Conservation (phyloP, 2,113 vertebrate species). For the Trichechus manatus region DNA sequence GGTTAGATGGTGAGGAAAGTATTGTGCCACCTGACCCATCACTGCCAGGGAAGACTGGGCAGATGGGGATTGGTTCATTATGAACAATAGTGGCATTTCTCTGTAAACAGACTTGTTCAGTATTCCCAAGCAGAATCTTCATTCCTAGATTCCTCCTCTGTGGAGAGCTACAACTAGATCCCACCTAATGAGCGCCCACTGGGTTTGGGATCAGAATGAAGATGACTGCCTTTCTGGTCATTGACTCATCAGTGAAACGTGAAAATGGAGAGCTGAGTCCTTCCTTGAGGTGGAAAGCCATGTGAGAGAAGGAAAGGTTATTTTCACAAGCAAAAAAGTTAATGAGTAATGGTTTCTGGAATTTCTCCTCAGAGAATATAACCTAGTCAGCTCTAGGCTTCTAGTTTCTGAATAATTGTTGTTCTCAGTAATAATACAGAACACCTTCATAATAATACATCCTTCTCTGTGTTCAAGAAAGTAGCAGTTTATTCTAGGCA, state of each 20-base stretch:
- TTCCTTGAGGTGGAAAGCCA: slow-evolving; percentile 52
- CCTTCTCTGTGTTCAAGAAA: slow-evolving; percentile 74
- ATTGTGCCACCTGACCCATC: not conserved
- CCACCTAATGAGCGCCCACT: not conserved
- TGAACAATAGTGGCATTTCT: not conserved
- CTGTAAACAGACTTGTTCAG: not conserved
- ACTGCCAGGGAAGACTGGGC: not conserved
- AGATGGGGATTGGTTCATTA: not conserved
- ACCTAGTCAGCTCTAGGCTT: slow-evolving; percentile 68
- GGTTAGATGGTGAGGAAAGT: not conserved
- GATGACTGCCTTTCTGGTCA: not conserved
- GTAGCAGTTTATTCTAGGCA: slow-evolving; percentile 78
- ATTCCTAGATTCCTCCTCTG: not conserved
- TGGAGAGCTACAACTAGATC: not conserved
- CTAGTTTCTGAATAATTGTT: slow-evolving; percentile 78
- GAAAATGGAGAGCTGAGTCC: not conserved
- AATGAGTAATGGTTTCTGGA: slow-evolving; percentile 76
- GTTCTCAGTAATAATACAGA: slow-evolving; percentile 81
- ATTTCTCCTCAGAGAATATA: slow-evolving; percentile 77
- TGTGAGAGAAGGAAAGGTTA: not conserved
- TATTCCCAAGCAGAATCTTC: not conserved
- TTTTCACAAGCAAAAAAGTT: slow-evolving; percentile 69
- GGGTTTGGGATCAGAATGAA: not conserved
- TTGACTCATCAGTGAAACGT: not conserved
- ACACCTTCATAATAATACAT: slow-evolving; percentile 74